Evolutionary conservation across 2,113 vertebrate species (phyloP).

Genomic region (Corydoras maculifer): DNA sequence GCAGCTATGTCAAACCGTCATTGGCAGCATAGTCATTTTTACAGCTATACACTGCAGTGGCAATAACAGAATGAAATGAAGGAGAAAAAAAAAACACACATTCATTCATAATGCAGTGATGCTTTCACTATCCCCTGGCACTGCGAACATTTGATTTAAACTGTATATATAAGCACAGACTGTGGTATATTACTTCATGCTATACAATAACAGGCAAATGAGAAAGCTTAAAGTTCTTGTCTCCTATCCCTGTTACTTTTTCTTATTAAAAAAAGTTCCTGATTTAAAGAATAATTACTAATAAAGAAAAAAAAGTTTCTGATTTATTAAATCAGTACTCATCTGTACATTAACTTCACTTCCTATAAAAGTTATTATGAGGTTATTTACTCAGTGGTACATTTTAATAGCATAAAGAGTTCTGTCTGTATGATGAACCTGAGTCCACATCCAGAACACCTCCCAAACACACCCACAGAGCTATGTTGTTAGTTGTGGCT

Average conservation of each 20-base stretch:
- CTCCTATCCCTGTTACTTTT: neutral
- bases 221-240: neutral
- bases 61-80: neutral
- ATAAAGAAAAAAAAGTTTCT: no score
- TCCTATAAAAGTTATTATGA: no score
- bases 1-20: no score
- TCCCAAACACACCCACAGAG: conserved; percentile 3
- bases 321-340: no score
- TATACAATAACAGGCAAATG: neutral
- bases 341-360: no score
- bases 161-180: neutral
- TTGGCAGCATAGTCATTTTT: no score
- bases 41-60: no score
- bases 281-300: no score
- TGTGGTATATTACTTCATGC: neutral
- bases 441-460: neutral
- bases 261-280: neutral
- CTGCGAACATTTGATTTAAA: neutral
- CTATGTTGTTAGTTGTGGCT: conserved; percentile 41
- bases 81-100: neutral
- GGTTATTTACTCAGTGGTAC: no score
- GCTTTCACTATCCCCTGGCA: neutral
- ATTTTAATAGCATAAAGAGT: no score
- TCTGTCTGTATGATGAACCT: neutral
- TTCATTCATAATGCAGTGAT: conserved; percentile 3